Conservation (phyloP, 2,113 vertebrate species). For the Oncorhynchus tshawytscha region DNA sequence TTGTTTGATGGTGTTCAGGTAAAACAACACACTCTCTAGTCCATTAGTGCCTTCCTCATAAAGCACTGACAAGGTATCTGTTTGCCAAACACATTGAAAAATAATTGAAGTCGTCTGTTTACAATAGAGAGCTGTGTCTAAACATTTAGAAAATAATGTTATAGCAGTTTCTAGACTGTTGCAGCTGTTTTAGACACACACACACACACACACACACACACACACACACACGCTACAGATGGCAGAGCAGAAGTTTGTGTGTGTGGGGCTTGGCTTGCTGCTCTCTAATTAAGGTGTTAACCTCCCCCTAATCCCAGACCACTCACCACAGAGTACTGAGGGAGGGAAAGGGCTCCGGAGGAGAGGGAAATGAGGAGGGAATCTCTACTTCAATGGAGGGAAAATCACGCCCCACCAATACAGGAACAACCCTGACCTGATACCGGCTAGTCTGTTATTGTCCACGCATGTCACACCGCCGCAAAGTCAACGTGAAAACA, state of each 20-base stretch:
- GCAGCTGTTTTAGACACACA: too few relatives aligned
- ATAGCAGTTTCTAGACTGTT: too few relatives aligned
- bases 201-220: background rate
- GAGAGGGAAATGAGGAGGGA: slow-evolving; percentile 75
- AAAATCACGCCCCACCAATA: slow-evolving; percentile 35
- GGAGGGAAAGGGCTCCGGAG: slow-evolving; percentile 67
- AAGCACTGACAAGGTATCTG: background rate
- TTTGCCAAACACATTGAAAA: background rate
- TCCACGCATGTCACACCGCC: background rate
- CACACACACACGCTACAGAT: slow-evolving; percentile 47
- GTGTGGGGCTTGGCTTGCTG: slow-evolving; percentile 18
- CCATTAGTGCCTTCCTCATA: background rate
- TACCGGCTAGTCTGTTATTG: background rate
- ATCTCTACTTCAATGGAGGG: slow-evolving; percentile 59
- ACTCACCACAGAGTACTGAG: slow-evolving; percentile 40
- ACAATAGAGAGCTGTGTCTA: background rate
- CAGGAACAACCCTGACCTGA: background rate
- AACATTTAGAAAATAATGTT: background rate
- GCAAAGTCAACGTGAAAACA: too few relatives aligned
- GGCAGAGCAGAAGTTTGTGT: slow-evolving; percentile 40
- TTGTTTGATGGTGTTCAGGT: background rate
- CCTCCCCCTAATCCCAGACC: slow-evolving; percentile 45
- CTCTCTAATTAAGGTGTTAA: slow-evolving; percentile 49
- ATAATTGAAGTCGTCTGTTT: background rate
- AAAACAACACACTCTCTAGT: background rate